Evolutionary conservation across 2,113 vertebrate species (phyloP).

Genomic region (Madoqua kirkii): DNA sequence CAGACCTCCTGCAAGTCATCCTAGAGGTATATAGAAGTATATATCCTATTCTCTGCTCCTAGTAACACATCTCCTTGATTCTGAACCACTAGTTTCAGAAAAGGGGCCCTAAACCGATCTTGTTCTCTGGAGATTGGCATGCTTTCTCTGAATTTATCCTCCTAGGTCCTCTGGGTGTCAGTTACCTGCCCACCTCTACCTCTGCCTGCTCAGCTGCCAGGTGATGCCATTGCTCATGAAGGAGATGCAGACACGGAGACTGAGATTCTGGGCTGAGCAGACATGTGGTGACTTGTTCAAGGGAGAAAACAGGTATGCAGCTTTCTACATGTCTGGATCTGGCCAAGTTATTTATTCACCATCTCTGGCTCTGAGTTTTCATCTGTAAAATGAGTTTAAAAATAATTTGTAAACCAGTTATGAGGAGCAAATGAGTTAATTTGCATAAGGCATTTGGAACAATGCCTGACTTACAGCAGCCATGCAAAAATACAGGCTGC

Average conservation of each 20-base stretch:
- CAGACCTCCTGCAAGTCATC: no score
- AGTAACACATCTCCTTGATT: not conserved
- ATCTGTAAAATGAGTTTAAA: not conserved
- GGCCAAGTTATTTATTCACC: not conserved
- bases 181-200: no score
- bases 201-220: not conserved
- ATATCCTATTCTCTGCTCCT: not conserved
- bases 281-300: accelerated
- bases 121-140: accelerated
- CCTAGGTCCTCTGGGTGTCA: not conserved
- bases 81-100: not conserved
- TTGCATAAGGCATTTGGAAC: not conserved
- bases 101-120: not conserved
- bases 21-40: not conserved
- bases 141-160: not conserved
- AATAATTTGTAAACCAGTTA: not conserved
- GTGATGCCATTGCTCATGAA: accelerated
- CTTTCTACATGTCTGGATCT: not conserved
- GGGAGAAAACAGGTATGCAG: not conserved
- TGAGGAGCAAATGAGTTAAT: not conserved
- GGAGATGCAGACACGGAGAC: not conserved
- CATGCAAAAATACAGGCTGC: not conserved
- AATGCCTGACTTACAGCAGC: not conserved
- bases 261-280: not conserved
- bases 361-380: not conserved